Evolutionary conservation across 2,113 vertebrate species (phyloP), one percentile per base, ranked within the genome.

Genomic region (Gobio gobio): DNA sequence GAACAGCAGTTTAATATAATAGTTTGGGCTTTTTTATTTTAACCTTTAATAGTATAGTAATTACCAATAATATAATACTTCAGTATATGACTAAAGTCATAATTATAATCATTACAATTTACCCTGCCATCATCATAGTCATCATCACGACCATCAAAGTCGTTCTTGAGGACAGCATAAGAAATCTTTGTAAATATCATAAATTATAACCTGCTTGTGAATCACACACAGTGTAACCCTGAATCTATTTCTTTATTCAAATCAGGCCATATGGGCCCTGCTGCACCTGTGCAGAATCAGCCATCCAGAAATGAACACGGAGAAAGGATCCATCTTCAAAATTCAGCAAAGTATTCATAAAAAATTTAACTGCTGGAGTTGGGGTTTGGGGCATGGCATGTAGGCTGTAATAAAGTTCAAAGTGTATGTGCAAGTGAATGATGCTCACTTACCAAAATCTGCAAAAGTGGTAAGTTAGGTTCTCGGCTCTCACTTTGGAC

Each of bases 251-350:
- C 36, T 10, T 81, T 66, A 81, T 51, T 68, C 66, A 66, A 81
- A 66, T 81, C 26, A 29, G 10, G 26, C 61, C 61, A 81, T 51
- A 66, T 81, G 78, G 59, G 40, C 43, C 7, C 43, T 49, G 26
- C 61, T 22, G 61, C 78, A 81, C 61, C 45, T 80, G 61, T 49
- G 78, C 61, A 51, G 59, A 81, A 26, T 81, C 78, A 66, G 61
- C 78, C 78, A 49, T 66, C 61, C 61, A 64, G 24, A 22, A 54
- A 76, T 54, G 24, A 76, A 54, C 24, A 51, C 16, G 3, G n/a
- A 66, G 29, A 26, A 22, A 5, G 4, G 8, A 81, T 66, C 40
- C 18, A 0, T 29, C 4, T 66, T 18, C 40, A 22, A 81, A 81
- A 81, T 33, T 51, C 18, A 64, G 59, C 3, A 64, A 45, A 0